Evolutionary conservation across 2,113 vertebrate genomes (phyloP).

Genomic region (Dromas ardeola): DNA sequence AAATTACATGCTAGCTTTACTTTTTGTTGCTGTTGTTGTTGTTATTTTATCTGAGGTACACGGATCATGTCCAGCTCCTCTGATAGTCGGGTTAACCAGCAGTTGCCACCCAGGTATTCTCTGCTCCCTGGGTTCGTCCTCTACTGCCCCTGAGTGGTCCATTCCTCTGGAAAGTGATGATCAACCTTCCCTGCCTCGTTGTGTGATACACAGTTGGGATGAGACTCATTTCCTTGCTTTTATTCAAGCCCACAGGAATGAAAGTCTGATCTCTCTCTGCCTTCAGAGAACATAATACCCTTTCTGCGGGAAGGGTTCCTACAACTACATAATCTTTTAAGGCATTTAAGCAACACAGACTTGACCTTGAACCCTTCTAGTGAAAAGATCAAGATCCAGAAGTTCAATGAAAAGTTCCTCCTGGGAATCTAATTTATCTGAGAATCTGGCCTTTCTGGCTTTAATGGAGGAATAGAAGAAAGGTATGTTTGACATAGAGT

Average conservation of each 20-base stretch:
- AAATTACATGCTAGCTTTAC: not conserved
- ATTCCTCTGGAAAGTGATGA: not conserved
- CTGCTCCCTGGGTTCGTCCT: not conserved
- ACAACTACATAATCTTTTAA: not conserved
- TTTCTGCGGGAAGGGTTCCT: not conserved
- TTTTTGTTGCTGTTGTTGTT: not conserved
- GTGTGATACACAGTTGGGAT: not conserved
- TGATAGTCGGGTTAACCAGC: not conserved
- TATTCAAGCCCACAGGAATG: not conserved
- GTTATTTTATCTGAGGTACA: not conserved
- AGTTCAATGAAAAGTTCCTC: not conserved
- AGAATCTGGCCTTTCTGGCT: not conserved
- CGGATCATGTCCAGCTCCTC: not conserved
- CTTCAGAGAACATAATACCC: not conserved
- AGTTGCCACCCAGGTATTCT: not conserved
- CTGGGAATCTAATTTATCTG: not conserved
- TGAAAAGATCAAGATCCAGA: not conserved
- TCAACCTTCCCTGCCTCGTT: not conserved
- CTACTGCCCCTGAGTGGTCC: not conserved
- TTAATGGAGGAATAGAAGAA: not conserved
- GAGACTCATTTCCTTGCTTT: not conserved
- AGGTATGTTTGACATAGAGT: not conserved
- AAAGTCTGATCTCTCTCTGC: not conserved
- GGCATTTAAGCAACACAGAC: not conserved
- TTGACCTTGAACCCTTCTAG: not conserved